These are phyloP conservation scores for Xanthorhoe spadicearia DNA, from an alignment of 2,888 invertebrate species.

Conservation along the genomic window DNA sequence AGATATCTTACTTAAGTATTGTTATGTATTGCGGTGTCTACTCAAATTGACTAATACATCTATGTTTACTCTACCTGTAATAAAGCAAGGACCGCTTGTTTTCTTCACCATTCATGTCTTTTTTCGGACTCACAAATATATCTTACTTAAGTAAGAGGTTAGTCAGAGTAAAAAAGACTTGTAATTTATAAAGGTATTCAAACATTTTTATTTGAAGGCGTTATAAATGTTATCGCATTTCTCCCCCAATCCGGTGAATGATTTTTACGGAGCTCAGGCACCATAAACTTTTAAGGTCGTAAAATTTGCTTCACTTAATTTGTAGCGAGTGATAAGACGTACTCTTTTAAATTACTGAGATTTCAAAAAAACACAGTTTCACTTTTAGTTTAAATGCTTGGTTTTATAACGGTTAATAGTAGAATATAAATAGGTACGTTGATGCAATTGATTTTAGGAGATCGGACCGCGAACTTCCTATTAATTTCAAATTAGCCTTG, in stretches of 20 bases:
- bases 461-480: too few relatives aligned
- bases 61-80: too few relatives aligned
- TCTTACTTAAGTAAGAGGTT: neutral
- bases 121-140: neutral
- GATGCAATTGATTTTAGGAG: too few relatives aligned
- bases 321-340: conserved; percentile 52
- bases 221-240: conserved; percentile 35
- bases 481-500: too few relatives aligned
- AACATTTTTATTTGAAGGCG: conserved; percentile 26
- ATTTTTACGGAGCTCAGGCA: conserved; percentile 44
- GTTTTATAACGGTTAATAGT: too few relatives aligned
- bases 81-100: neutral
- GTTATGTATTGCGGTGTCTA: too few relatives aligned
- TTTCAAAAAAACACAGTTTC: neutral
- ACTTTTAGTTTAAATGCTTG: neutral
- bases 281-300: conserved; percentile 48
- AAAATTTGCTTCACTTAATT: conserved; percentile 58
- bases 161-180: neutral
- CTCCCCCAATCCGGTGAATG: conserved; percentile 41
- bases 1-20: too few relatives aligned
- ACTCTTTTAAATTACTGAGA: conserved; percentile 1
- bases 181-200: conserved; percentile 15
- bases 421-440: too few relatives aligned
- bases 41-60: too few relatives aligned
- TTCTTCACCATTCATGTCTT: neutral